Base-by-base conservation (phyloP, 2,888 invertebrate species). In the Parochlus steinenii region DNA sequence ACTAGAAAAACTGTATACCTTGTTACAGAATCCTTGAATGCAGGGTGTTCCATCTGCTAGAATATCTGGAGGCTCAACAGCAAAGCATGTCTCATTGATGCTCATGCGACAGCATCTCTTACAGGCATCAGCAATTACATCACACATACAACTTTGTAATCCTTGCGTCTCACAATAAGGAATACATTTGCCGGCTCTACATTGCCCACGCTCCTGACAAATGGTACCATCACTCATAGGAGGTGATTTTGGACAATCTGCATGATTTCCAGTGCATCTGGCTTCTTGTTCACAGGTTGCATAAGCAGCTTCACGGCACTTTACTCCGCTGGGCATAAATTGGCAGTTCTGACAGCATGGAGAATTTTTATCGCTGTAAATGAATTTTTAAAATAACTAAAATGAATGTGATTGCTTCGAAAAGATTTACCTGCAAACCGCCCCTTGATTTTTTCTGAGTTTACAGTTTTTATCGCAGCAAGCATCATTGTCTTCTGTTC, bases 381-480 rank as follows among this genome's bases (percentile, higher is more conserved):
- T 6, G n/a, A 18, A 26, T 6, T 33, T 16, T n/a, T n/a, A 17
- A 34, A 39, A 17, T n/a, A 24, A 20, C 6, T 2, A 25, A n/a
- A 24, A 14, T n/a, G 6, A 7, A n/a, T 6, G 6, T 12, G 14
- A 6, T 5, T 7, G 25, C n/a, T n/a, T n/a, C 12, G 27, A 29
- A 29, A 3, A 33, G 24, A 44, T 39, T 37, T 47, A 80, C 81
- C 81, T 83, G 69, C 93, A 93, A 41, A 79, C 78, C 12, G 90
- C 87, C n/a, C 80, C 80, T 51, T 79, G 74, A 49, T 69, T 74
- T 43, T 75, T 70, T 31, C 85, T 67, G 28, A 95, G 58, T 53
- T 82, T 82, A 53, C 95, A 95, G 52, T 85, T 80, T 55, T 86
- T 86, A 51, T 87, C 83, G 56, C 93, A 95, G 54, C 95, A 95